A percentile compares a stretch with the other conserved stretches of the same genome.
Evolutionary conservation across 1,140 invertebrate species (phyloP).

Genomic region (Atopsyche davidsoni): DNA sequence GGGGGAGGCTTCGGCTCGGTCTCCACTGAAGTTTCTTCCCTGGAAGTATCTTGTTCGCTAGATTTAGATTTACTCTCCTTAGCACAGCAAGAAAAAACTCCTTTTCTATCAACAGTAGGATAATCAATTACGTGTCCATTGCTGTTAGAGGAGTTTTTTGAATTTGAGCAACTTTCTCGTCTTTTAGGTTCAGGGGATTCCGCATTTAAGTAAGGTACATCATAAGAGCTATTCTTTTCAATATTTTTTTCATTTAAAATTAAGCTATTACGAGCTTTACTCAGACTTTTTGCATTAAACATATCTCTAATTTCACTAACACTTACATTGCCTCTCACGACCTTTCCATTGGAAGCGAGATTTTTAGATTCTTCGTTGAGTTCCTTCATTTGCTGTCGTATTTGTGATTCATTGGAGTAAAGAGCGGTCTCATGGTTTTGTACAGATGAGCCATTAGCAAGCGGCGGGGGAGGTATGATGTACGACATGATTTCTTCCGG

Average conservation of each 20-base stretch:
- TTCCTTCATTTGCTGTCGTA: conserved; percentile 32
- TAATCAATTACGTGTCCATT: conserved; percentile 56
- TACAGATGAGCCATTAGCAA: conserved; percentile 41
- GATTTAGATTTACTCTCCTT: conserved; percentile 51
- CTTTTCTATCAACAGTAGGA: conserved; percentile 59
- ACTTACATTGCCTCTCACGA: conserved; percentile 44
- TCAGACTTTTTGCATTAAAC: conserved; percentile 45
- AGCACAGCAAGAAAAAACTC: conserved; percentile 60
- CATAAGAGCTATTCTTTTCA: conserved; percentile 24
- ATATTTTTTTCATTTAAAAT: conserved; percentile 44
- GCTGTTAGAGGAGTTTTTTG: conserved; percentile 38
- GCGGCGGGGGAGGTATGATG: conserved; percentile 74
- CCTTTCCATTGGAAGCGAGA: conserved; percentile 37
- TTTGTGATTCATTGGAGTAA: conserved; percentile 41
- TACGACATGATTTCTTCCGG: conserved; percentile 73
- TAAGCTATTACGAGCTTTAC: conserved; percentile 47
- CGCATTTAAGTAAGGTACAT: conserved; percentile 34
- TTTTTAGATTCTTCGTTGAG: conserved; percentile 30
- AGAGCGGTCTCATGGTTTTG: conserved; percentile 34
- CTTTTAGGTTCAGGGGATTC: conserved; percentile 45
- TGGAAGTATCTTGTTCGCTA: conserved; percentile 31
- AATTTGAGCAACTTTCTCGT: conserved; percentile 39
- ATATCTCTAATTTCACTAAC: conserved; percentile 49
- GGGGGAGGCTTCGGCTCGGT: conserved; percentile 52
- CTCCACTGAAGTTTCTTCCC: conserved; percentile 35